Evolutionary conservation across 2,797 vertebrate genomes (phyloP).

Genomic region (Schizothorax lantsangensis): DNA sequence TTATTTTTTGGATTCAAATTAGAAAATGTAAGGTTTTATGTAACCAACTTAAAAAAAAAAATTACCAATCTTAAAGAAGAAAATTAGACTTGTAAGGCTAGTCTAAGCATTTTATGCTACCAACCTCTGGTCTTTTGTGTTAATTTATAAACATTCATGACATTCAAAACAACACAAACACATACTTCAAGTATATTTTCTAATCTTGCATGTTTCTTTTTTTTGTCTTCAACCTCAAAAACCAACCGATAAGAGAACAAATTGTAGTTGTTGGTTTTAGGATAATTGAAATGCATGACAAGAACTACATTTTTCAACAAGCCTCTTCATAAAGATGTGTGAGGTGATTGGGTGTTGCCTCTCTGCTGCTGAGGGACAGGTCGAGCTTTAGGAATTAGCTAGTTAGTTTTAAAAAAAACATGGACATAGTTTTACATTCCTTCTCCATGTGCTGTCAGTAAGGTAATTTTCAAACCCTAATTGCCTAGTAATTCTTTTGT

Average conservation of each 20-base stretch:
- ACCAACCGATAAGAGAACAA: background rate
- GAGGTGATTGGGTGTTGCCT: constrained; percentile 43
- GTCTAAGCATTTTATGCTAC: too few relatives aligned
- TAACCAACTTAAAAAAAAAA: too few relatives aligned
- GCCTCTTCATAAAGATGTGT: constrained; percentile 47
- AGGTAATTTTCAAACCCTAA: constrained; percentile 59
- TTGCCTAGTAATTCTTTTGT: constrained; percentile 61
- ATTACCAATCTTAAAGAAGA: too few relatives aligned
- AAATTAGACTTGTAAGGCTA: too few relatives aligned
- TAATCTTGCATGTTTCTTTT: background rate
- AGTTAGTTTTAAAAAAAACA: constrained; percentile 29
- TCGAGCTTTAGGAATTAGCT: constrained; percentile 54
- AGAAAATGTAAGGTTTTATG: too few relatives aligned
- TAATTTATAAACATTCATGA: too few relatives aligned
- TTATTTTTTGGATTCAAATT: too few relatives aligned
- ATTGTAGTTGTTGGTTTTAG: background rate
- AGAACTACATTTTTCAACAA: constrained; percentile 46
- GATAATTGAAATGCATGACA: constrained; percentile 30
- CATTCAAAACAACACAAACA: background rate
- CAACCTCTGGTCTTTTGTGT: too few relatives aligned
- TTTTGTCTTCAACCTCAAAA: background rate
- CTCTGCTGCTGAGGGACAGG: constrained; percentile 47
- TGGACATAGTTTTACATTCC: constrained; percentile 66
- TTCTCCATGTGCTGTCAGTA: constrained; percentile 58
- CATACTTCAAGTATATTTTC: background rate